A percentile compares a stretch with the other conserved stretches of the same genome.
Evolutionary conservation across 2,888 invertebrate genomes (phyloP).

Genomic region (Rugalucina vietnamica): DNA sequence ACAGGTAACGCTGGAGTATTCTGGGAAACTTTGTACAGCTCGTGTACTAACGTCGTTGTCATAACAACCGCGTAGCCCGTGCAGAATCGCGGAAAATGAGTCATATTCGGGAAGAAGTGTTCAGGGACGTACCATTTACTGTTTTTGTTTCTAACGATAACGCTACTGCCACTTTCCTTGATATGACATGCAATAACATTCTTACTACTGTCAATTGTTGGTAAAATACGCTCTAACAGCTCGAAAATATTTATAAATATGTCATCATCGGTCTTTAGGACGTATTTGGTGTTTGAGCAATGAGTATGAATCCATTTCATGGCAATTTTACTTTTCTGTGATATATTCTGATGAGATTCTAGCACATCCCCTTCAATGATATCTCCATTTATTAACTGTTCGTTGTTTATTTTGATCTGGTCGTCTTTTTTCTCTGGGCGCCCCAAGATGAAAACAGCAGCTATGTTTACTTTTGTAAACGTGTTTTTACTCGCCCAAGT

Average conservation of each 20-base stretch:
- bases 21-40: slow-evolving; percentile 72
- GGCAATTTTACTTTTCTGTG: slow-evolving; percentile 63
- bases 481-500: slow-evolving; percentile 63
- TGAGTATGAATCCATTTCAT: slow-evolving; percentile 62
- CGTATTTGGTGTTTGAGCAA: slow-evolving; percentile 60
- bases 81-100: slow-evolving; percentile 78
- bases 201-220: slow-evolving; percentile 51
- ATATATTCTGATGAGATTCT: slow-evolving; percentile 64
- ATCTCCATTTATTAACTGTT: slow-evolving; percentile 61
- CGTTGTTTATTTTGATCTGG: slow-evolving; percentile 65
- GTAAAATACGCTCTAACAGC: slow-evolving; percentile 65
- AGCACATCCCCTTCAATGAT: slow-evolving; percentile 66
- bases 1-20: slow-evolving; percentile 73
- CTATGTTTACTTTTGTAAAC: slow-evolving; percentile 46
- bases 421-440: slow-evolving; percentile 51
- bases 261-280: slow-evolving; percentile 72
- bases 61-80: slow-evolving; percentile 76
- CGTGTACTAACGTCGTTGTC: slow-evolving; percentile 68
- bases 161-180: slow-evolving; percentile 62
- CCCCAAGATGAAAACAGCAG: slow-evolving; percentile 64
- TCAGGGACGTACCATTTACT: slow-evolving; percentile 74
- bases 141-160: slow-evolving; percentile 64
- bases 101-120: slow-evolving; percentile 62
- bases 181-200: slow-evolving; percentile 67
- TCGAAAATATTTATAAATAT: slow-evolving; percentile 74